Evolutionary conservation across 2,113 vertebrate genomes (phyloP), one percentile per base, ranked within the genome.

Genomic region (Ramphastos sulfuratus): DNA sequence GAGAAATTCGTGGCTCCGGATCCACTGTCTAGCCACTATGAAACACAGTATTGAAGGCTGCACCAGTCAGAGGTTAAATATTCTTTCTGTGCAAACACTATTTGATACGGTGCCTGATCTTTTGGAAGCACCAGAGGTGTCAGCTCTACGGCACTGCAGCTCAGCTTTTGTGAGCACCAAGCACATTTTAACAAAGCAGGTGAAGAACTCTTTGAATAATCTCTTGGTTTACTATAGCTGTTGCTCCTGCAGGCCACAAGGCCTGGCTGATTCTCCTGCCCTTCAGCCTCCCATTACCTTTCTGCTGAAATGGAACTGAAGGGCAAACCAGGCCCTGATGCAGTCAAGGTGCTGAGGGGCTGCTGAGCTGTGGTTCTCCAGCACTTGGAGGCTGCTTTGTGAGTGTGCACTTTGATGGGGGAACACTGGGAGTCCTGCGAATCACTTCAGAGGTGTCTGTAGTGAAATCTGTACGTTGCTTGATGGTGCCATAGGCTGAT

Each of bases 331-430:
- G 12, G 50, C 50, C 23, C 50, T 25, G 23, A 24, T 52, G 50
- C 25, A 25, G 23, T 12, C 50, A 52, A 25, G 50, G 50, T 52
- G 50, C 50, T 12, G n/a, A 33, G 12, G 4, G 39, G 61, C 70
- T 13, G 39, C 5, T 10, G 31, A 7, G 65, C 44, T 17, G 74
- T 7, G 3, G 19, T 6, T 61, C 61, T 7, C 4, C 8, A 6
- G 28, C 2, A 2, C 42, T 42, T 2, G 2, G 54, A 14, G 59
- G 27, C 55, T 39, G 0, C 55, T 6, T 11, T 0, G 15, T 3
- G 77, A 30, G 12, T 2, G 1, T 18, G 31, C 10, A 4, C 35
- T 21, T 30, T 23, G 74, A 4, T 8, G 35, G 58, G 52, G 35
- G 69, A 66, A 5, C 25, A 0, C 0, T 2, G 23, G 24, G 64